These are phyloP conservation scores for Timema podura DNA, from an alignment of 2,888 invertebrate species.

Conservation along the genomic window DNA sequence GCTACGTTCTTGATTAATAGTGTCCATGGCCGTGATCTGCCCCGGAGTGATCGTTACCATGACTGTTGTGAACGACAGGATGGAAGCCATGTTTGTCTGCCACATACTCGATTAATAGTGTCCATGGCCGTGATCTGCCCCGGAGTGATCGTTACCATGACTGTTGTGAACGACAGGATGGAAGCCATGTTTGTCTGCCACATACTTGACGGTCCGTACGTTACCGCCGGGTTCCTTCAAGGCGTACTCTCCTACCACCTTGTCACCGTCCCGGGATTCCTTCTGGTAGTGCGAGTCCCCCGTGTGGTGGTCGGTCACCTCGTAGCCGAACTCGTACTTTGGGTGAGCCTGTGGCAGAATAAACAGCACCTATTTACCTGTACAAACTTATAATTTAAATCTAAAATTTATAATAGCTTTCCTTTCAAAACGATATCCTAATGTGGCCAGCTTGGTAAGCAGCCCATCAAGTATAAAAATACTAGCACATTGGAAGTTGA, in stretches of 20 bases:
- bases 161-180: constrained; percentile 61
- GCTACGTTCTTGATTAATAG: no score
- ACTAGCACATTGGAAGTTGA: no score
- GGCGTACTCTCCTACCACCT: constrained; percentile 41
- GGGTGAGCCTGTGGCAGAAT: constrained; percentile 39
- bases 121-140: neutral
- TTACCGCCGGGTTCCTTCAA: constrained; percentile 42
- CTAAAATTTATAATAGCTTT: no score
- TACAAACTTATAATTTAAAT: no score
- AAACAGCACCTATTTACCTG: no score
- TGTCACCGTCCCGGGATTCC: constrained; percentile 43
- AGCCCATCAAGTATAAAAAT: no score
- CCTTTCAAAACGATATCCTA: no score
- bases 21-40: no score
- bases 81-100: no score
- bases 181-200: constrained; percentile 62
- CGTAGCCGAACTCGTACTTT: constrained; percentile 43
- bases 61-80: constrained; percentile 42
- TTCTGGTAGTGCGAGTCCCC: constrained; percentile 46
- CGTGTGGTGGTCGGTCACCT: constrained; percentile 42
- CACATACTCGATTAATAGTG: no score
- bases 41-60: constrained; percentile 28
- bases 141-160: constrained; percentile 28
- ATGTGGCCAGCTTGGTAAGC: no score
- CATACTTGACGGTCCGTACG: constrained; percentile 55